Conservation (phyloP, 2,797 vertebrate species). For the Crax fasciolata region DNA sequence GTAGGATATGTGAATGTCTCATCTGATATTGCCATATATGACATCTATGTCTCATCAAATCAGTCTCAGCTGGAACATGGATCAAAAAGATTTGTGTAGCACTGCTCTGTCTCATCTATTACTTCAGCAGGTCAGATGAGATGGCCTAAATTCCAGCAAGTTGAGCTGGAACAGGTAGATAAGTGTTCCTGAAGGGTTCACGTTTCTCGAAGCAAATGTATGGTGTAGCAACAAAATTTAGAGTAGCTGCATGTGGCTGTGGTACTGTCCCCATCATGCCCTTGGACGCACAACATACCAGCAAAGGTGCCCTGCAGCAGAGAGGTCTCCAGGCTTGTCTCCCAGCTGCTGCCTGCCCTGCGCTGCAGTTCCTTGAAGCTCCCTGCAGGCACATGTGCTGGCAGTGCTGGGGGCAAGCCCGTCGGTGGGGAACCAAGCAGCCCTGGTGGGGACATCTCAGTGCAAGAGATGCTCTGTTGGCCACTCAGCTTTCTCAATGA, state of each 20-base stretch:
- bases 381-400: background rate
- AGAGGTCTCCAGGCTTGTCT: background rate
- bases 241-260: background rate
- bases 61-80: background rate
- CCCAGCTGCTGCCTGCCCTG: background rate
- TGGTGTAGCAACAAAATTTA: background rate
- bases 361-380: rapidly evolving
- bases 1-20: background rate
- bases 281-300: rapidly evolving
- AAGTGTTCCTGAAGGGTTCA: background rate
- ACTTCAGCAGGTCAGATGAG: background rate
- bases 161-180: background rate
- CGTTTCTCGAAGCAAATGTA: background rate
- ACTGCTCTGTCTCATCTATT: background rate
- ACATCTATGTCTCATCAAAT: conserved; percentile 21
- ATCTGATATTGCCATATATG: background rate
- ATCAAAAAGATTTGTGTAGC: background rate
- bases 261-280: background rate
- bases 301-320: background rate
- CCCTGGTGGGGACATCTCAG: background rate
- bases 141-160: background rate
- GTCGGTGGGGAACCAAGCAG: background rate
- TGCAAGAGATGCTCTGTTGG: background rate
- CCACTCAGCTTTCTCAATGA: background rate
- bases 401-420: background rate